Percentiles rank a stretch among this genome's conserved stretches.
Conservation (phyloP, 2,797 vertebrate genomes). For the Vultur gryphus region DNA sequence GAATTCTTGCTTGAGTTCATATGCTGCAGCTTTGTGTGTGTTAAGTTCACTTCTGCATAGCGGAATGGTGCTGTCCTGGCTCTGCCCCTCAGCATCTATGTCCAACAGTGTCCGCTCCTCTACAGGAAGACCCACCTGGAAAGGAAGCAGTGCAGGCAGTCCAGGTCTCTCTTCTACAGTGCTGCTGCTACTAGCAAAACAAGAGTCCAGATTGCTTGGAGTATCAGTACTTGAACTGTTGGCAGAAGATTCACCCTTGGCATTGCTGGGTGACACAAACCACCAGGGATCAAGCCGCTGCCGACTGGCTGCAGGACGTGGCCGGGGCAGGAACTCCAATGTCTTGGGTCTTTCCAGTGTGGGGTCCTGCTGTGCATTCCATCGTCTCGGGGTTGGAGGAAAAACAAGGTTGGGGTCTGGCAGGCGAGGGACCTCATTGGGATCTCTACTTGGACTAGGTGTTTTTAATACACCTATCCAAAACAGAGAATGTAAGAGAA, state of each 20-base stretch:
- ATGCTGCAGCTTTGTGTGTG: slow-evolving; percentile 82
- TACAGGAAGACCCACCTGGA: slow-evolving; percentile 72
- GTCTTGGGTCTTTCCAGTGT: slow-evolving; percentile 94
- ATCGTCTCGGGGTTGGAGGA: slow-evolving; percentile 91
- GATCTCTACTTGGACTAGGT: slow-evolving; percentile 82
- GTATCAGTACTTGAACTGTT: slow-evolving; percentile 95
- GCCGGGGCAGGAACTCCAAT: slow-evolving; percentile 90
- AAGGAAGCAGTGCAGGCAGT: slow-evolving; percentile 77
- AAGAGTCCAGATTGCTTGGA: slow-evolving; percentile 89
- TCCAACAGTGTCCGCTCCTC: slow-evolving; percentile 85
- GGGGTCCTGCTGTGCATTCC: slow-evolving; percentile 82
- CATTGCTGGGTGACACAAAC: slow-evolving; percentile 81
- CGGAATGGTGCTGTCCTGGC: slow-evolving; percentile 87
- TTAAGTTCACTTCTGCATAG: slow-evolving; percentile 87
- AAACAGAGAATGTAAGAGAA: slow-evolving; percentile 39
- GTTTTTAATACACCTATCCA: slow-evolving; percentile 77
- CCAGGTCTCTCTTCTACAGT: slow-evolving; percentile 84
- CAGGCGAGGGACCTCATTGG: slow-evolving; percentile 86
- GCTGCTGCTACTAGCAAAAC: slow-evolving; percentile 83
- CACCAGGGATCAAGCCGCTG: slow-evolving; percentile 86
- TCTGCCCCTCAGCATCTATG: slow-evolving; percentile 89
- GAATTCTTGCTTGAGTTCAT: slow-evolving; percentile 86
- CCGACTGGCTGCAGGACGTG: slow-evolving; percentile 87
- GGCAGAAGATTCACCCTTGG: slow-evolving; percentile 84
- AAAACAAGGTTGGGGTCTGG: slow-evolving; percentile 93